A percentile compares a stretch with the other conserved stretches of the same genome.
phyloP scores from a whole-genome alignment of 2,888 invertebrate species.

The Diarsia brunnea region DNA sequence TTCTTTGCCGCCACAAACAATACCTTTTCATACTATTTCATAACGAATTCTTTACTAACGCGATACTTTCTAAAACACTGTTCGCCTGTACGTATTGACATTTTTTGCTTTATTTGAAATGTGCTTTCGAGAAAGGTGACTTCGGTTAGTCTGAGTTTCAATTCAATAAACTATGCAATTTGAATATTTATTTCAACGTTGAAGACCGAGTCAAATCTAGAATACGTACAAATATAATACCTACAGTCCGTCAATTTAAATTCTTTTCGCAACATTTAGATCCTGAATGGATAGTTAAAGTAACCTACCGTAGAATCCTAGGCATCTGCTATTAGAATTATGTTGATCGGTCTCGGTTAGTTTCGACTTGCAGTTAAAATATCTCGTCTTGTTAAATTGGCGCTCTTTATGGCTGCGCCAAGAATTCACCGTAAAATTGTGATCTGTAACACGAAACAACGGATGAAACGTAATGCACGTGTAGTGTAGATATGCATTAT shows the following conservation, averaged over 20 bases:
- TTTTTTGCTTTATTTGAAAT: slow-evolving; percentile 76
- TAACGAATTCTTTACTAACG: slow-evolving; percentile 85
- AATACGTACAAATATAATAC: slow-evolving; percentile 42
- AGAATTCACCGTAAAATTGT: slow-evolving; percentile 67
- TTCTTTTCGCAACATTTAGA: slow-evolving; percentile 51
- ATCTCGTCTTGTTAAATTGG: slow-evolving; percentile 63
- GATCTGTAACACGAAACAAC: slow-evolving; percentile 57
- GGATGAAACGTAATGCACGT: slow-evolving; percentile 32
- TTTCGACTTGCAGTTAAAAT: slow-evolving; percentile 65
- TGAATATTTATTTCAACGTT: slow-evolving; percentile 43
- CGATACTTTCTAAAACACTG: slow-evolving; percentile 83
- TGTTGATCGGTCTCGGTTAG: slow-evolving; percentile 63
- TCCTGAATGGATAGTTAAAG: slow-evolving; percentile 54
- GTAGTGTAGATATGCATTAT: slow-evolving; percentile 14
- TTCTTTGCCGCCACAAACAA: slow-evolving; percentile 86
- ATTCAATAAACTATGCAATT: slow-evolving; percentile 57
- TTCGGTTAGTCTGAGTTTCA: slow-evolving; percentile 60
- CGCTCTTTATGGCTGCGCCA: slow-evolving; percentile 61
- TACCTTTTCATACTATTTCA: slow-evolving; percentile 88
- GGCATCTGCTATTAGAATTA: slow-evolving; percentile 65
- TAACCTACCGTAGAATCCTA: slow-evolving; percentile 57
- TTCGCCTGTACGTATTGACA: slow-evolving; percentile 74
- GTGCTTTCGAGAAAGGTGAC: slow-evolving; percentile 69
- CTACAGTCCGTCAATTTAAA: slow-evolving; percentile 53
- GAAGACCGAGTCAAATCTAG: slow-evolving; percentile 40